phyloP scores from a whole-genome alignment of 2,113 vertebrate species.

The Nothoprocta perdicaria region DNA sequence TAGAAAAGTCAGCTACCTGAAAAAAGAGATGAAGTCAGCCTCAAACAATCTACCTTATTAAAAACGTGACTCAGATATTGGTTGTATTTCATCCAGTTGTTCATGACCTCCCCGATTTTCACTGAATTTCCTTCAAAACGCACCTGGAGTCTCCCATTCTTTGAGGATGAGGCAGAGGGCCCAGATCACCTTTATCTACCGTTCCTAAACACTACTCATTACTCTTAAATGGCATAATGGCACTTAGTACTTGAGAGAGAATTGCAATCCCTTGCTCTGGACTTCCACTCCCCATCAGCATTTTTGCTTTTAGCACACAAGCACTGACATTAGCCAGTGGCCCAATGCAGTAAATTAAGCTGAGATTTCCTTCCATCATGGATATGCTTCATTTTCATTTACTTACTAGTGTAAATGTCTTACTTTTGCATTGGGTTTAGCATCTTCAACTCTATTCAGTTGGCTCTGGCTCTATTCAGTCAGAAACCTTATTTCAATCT shows the following conservation, averaged over 20 bases:
- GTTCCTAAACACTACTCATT: not conserved
- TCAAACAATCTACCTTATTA: not conserved
- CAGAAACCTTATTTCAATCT: not conserved
- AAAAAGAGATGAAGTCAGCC: not conserved
- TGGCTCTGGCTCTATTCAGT: too few relatives aligned
- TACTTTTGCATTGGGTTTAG: not conserved
- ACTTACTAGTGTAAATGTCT: not conserved
- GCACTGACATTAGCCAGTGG: not conserved
- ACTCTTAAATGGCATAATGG: rapidly evolving
- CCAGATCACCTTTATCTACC: not conserved
- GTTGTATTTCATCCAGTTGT: not conserved
- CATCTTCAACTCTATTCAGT: not conserved
- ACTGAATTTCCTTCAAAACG: not conserved
- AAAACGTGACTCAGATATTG: not conserved
- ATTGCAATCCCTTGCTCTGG: not conserved
- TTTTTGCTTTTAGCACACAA: not conserved
- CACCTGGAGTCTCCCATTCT: not conserved
- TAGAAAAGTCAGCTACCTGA: not conserved
- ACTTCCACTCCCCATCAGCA: not conserved
- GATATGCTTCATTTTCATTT: not conserved
- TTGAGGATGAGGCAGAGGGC: not conserved
- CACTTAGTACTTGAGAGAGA: not conserved
- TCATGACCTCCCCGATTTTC: not conserved
- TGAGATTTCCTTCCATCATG: not conserved
- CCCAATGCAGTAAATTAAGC: not conserved